Evolutionary conservation across 2,113 vertebrate species (phyloP).

Genomic region (Sialia sialis): DNA sequence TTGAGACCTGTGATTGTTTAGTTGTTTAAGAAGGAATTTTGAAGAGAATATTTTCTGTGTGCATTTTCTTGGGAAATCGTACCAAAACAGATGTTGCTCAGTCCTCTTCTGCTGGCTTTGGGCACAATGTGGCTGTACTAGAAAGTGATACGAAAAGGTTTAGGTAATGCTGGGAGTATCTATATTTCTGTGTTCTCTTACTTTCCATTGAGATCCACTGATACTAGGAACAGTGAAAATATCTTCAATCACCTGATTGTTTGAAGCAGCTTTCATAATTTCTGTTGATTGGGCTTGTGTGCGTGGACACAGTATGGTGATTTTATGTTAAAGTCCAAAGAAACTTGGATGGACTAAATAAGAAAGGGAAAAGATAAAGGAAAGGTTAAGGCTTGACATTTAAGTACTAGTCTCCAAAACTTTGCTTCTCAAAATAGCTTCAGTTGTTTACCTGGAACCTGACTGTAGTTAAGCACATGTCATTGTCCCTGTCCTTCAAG

Average conservation of each 20-base stretch:
- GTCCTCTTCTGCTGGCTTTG: neutral
- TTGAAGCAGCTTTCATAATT: neutral
- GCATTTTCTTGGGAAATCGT: neutral
- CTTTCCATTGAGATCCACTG: neutral
- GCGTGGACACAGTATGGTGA: neutral
- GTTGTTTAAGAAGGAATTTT: neutral
- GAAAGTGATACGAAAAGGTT: neutral
- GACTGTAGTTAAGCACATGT: neutral
- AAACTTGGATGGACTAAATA: neutral
- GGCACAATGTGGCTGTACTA: neutral
- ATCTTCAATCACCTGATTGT: neutral
- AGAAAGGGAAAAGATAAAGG: too few species aligned
- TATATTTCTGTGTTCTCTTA: neutral
- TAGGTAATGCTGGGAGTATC: neutral
- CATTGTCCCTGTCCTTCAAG: neutral
- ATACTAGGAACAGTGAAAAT: fast-evolving
- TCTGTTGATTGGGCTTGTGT: neutral
- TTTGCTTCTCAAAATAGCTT: neutral
- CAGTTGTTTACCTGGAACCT: neutral
- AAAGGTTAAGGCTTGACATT: neutral
- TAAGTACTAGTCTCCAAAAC: neutral
- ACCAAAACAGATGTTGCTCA: fast-evolving
- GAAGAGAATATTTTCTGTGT: neutral
- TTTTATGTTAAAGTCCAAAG: neutral
- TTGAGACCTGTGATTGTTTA: conserved; percentile 5